Evolutionary conservation across 2,888 invertebrate genomes (phyloP), one percentile per base, ranked within the genome.

Genomic region (Aphrophora alni): DNA sequence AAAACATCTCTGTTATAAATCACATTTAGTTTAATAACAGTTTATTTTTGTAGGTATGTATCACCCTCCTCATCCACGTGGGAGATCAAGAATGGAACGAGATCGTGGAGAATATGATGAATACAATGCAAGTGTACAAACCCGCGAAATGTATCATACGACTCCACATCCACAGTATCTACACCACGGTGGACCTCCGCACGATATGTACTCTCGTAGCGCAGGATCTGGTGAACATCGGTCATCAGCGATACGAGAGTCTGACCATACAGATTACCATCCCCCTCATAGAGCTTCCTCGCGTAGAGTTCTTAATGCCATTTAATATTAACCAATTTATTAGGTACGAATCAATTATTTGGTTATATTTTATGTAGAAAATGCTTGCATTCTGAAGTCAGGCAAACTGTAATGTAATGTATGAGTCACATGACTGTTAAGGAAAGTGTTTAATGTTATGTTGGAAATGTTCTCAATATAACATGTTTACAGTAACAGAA

Each of bases 241-340:
- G 8, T 74, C 75, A 17, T 80, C 82, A 81, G 82, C 82, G 79
- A 82, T 81, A 70, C 83, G 82, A 78, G 83, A 83, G 77, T 83
- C 82, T 24, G 85, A 79, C 88, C 81, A 87, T 88, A 12, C 59
- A 33, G 88, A 89, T 80, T 89, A 89, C 81, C 89, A 88, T 81
- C 87, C 89, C 26, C 87, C 89, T 75, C 91, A 92, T 88, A 91
- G 91, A 83, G 90, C 93, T 69, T 92, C 86, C 24, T 87, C 93
- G 85, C 90, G 93, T 82, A 91, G 94, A 87, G 93, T 93, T 85
- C 91, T 93, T 86, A 94, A 94, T 89, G 94, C 93, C 88, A 93
- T 94, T 89, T 94, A 93, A 92, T 91, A 89, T 87, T 87, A 87
- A 88, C 87, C 88, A 77, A 75, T 51, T 28, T 71, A 70, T 75